Conservation (phyloP, 53 echinoderm and acorn worm genomes). For the Temnopleurus reevesii region DNA sequence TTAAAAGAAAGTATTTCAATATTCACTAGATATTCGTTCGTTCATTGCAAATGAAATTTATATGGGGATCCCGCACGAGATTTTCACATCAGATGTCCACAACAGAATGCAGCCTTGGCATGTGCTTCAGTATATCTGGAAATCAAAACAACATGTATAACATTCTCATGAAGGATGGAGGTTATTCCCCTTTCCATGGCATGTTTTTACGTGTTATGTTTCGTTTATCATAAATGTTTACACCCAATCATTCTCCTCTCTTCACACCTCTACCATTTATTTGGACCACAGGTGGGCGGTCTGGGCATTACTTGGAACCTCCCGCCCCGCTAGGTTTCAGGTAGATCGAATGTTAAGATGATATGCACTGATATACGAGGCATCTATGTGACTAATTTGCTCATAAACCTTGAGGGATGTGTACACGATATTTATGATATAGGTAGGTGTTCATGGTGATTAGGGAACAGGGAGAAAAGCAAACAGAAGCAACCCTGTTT, state of each 20-base stretch:
- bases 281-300: background rate
- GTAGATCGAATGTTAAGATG: background rate
- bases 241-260: background rate
- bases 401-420: conserved; percentile 23
- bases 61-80: no score
- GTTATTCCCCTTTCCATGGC: background rate
- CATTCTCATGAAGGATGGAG: background rate
- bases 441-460: background rate
- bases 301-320: background rate
- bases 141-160: no score
- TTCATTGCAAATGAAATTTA: no score
- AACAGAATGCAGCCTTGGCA: no score
- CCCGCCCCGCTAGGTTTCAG: background rate
- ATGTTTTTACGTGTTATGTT: background rate
- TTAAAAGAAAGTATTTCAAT: no score
- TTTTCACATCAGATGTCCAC: no score
- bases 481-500: background rate
- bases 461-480: background rate
- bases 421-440: background rate
- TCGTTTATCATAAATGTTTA: conserved; percentile 3
- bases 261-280: background rate
- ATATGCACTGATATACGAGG: conserved; percentile 1
- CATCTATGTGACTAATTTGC: conserved; percentile 37
- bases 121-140: no score
- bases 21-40: no score